Evolutionary conservation across 2,888 invertebrate species (phyloP).

Genomic region (Arctia plantaginis): DNA sequence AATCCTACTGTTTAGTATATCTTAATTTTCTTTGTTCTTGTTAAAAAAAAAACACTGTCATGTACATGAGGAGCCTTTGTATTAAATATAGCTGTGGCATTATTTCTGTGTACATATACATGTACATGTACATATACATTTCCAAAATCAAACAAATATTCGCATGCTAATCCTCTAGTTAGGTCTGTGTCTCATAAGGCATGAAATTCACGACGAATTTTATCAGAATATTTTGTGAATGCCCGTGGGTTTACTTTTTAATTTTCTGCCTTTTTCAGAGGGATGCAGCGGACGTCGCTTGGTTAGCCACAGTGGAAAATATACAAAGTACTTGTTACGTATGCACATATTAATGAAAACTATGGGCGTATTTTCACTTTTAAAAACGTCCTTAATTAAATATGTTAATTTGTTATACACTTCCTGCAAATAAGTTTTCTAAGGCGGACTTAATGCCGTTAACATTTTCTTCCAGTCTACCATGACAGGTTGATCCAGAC

Average conservation of each 20-base stretch:
- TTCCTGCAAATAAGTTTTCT: not conserved
- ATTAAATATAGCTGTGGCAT: too few species aligned
- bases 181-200: slow-evolving; percentile 7
- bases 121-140: not conserved
- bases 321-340: slow-evolving; percentile 14
- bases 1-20: too few species aligned
- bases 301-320: slow-evolving; percentile 31
- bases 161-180: not conserved
- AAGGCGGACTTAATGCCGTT: too few species aligned
- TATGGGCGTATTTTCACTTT: not conserved
- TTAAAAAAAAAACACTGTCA: too few species aligned
- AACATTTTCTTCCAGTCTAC: too few species aligned
- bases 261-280: slow-evolving; percentile 47
- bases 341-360: slow-evolving; percentile 7
- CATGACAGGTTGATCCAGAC: too few species aligned
- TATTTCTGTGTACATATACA: too few species aligned
- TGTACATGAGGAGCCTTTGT: too few species aligned
- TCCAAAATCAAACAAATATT: not conserved
- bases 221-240: slow-evolving; percentile 31
- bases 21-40: too few species aligned
- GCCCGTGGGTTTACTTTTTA: slow-evolving; percentile 43
- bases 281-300: slow-evolving; percentile 28
- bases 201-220: slow-evolving; percentile 32
- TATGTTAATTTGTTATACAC: not conserved
- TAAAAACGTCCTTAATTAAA: not conserved